A percentile compares a stretch with the other conserved stretches of the same genome.
Conservation (phyloP, 2,888 invertebrate species). For the Dasysyrphus albostriatus region DNA sequence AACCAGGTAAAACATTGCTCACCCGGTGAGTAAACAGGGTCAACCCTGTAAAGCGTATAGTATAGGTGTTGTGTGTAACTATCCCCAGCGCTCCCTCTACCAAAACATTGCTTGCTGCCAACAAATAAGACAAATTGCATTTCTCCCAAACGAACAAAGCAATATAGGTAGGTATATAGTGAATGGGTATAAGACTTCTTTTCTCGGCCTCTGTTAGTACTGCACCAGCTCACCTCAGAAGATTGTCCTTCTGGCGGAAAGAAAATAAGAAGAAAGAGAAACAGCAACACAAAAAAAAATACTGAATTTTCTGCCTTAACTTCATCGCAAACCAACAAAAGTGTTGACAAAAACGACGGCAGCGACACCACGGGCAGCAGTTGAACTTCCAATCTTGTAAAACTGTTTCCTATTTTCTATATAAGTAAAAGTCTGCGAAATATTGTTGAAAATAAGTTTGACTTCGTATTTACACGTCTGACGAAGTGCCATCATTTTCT, state of each 20-base stretch:
- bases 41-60: constrained; percentile 33
- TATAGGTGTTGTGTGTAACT: background rate
- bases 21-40: constrained; percentile 59
- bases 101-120: constrained; percentile 46
- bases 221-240: background rate
- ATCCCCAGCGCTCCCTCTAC: background rate
- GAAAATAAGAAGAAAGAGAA: background rate
- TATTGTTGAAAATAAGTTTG: background rate
- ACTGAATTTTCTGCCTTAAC: constrained; percentile 45
- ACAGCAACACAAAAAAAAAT: background rate
- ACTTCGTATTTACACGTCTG: too few relatives aligned
- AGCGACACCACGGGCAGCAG: constrained; percentile 55
- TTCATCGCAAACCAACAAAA: constrained; percentile 59
- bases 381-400: background rate
- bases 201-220: constrained; percentile 11
- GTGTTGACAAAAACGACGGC: constrained; percentile 46
- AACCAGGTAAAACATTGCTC: constrained; percentile 44
- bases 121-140: constrained; percentile 75
- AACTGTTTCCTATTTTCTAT: background rate
- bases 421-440: background rate
- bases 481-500: too few relatives aligned
- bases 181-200: constrained; percentile 24
- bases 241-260: background rate
- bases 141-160: constrained; percentile 61
- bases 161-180: background rate